Base-by-base conservation (phyloP, 2,113 vertebrate species). In the Apus apus region DNA sequence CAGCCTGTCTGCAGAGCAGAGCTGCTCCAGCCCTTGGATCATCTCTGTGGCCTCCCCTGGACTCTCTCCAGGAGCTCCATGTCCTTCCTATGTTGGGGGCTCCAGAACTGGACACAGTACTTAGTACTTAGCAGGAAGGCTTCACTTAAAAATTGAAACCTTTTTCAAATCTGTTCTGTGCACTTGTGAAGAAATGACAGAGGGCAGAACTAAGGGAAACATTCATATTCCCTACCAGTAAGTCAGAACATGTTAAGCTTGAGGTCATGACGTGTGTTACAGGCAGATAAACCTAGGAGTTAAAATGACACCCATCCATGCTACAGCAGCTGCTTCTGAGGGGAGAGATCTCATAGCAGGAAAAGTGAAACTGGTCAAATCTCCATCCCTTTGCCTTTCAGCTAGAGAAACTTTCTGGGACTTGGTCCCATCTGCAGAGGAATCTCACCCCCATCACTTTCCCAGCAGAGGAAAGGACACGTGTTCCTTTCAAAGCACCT, bases 211-310 rank as follows among this genome's bases (percentile, higher is more conserved):
- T 85, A 25, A 36, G 13, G 56, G 62, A 40, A 36, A 21, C 11
- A 5, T 25, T 66, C 0, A 0, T 40, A 11, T n/a, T 75, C 19
- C 66, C 12, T 58, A 0, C 8, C 40, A 32, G 3, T 6, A 9
- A 65, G 18, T 21, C 65, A 77, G 36, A n/a, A 56, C 6, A 46
- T 18, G 22, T n/a, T 43, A 45, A n/a, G 23, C 34, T 9, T 34
- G 22, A 56, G 54, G 34, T 29, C 13, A 5, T 38, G 29, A 5
- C 1, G 2, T 21, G 15, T 11, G 7, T 29, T 60, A 20, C 0
- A 17, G 54, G 29, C 62, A 67, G 53, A 43, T 16, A 78, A 58
- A 50, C 13, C 7, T 18, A 8, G 43, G n/a, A 66, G 48, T 46
- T 40, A 15, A 58, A 74, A 78, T 56, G 34, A 67, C 30, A 43